Percentiles rank a stretch among this genome's conserved stretches.
Evolutionary conservation across 2,797 vertebrate genomes (phyloP).

Genomic region (Chaetodon trifasciatus): DNA sequence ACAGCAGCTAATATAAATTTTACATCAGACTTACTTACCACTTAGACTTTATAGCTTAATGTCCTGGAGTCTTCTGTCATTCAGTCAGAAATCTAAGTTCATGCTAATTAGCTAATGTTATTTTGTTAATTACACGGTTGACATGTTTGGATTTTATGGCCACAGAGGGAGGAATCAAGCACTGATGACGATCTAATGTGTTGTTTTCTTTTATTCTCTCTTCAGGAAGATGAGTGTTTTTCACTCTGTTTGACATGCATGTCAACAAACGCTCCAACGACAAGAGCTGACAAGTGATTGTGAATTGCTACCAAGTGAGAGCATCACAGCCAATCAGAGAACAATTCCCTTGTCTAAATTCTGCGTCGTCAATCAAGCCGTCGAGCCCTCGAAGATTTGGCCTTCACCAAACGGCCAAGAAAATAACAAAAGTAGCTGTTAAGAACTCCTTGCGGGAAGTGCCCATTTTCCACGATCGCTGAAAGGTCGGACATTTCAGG

Average conservation of each 20-base stretch:
- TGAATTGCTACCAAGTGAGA: conserved; percentile 20
- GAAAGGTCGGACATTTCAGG: conserved; percentile 19
- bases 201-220: neutral
- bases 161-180: neutral
- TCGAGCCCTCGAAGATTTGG: conserved; percentile 15
- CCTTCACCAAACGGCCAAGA: neutral
- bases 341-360: conserved; percentile 23
- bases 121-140: neutral
- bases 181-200: neutral
- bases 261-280: neutral
- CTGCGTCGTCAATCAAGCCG: conserved; percentile 19
- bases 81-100: neutral
- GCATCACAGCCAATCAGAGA: neutral
- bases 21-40: neutral
- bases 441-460: conserved; percentile 26
- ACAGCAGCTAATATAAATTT: neutral
- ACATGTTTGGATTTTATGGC: neutral
- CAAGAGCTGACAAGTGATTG: conserved; percentile 17
- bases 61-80: neutral
- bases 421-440: conserved; percentile 14
- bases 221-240: neutral
- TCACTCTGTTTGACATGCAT: neutral
- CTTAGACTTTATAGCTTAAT: too few species aligned
- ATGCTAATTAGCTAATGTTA: neutral
- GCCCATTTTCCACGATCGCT: conserved; percentile 3